phyloP scores from a whole-genome alignment of 2,888 invertebrate genomes.

The Lasius fuliginosus region DNA sequence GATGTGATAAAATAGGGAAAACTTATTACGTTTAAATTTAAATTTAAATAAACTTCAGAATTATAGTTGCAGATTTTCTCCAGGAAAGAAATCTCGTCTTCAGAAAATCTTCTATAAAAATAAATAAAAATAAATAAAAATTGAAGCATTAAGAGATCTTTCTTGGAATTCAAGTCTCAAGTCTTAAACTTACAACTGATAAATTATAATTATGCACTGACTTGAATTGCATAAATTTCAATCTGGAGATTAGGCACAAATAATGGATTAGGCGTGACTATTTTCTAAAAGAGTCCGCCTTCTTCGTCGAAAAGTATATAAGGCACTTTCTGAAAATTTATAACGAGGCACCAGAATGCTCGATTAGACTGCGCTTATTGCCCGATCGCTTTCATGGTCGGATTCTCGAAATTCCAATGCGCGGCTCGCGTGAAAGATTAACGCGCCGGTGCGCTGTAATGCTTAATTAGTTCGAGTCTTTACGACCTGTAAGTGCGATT shows the following conservation, averaged over 20 bases:
- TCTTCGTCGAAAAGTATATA: background rate
- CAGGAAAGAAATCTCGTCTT: background rate
- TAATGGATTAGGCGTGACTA: background rate
- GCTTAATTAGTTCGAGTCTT: slow-evolving; percentile 49
- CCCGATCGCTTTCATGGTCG: slow-evolving; percentile 9
- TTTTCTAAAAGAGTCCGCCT: background rate
- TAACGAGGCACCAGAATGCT: slow-evolving; percentile 5
- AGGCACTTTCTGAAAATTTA: slow-evolving; percentile 40
- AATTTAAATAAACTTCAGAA: background rate
- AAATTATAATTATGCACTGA: background rate
- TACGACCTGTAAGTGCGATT: slow-evolving; percentile 36
- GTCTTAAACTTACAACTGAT: slow-evolving; percentile 1
- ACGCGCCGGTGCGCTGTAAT: slow-evolving; percentile 13
- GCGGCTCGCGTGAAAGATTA: slow-evolving; percentile 38
- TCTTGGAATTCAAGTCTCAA: background rate
- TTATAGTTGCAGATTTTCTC: background rate
- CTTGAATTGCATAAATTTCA: background rate
- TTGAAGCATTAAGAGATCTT: background rate
- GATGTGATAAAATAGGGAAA: background rate
- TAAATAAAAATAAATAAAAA: background rate
- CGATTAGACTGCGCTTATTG: slow-evolving; percentile 33
- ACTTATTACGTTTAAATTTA: background rate
- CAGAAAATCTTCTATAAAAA: background rate
- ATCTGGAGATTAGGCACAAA: too few relatives aligned
- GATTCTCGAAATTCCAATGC: slow-evolving; percentile 43